Evolutionary conservation across 2,888 invertebrate species (phyloP), one percentile per base, ranked within the genome.

Genomic region (Cantharis rufa): DNA sequence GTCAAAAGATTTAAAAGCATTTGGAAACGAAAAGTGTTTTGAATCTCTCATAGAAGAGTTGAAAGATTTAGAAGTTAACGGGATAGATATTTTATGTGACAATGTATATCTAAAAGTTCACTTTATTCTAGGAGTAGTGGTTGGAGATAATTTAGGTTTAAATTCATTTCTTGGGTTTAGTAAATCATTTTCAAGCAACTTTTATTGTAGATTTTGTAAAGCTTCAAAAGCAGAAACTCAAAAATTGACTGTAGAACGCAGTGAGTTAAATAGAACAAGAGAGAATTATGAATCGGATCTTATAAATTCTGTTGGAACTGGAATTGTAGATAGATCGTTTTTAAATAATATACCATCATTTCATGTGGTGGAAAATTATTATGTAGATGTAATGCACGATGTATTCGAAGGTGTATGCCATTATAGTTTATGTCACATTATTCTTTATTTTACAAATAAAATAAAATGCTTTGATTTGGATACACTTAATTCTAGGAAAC

Each of bases 1-100:
- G 77, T 80, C 78, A 10, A 71, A 11, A 32, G 64, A 16, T n/a
- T 71, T 63, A 71, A 71, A 71, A 27, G 15, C 18, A 28, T 63
- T 63, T 71, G 71, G 71, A 10, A 63, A 70, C 5, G 61, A 70
- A 61, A 28, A 28, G n/a, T 28, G 32, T 13, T 71, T 71, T 63
- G 27, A 62, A 28, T 15, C 13, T 27, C 15, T 71, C 15, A 11
- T 71, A 16, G 27, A 63, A 63, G 63, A 63, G 15, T n/a, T 71
- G 1, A 28, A 15, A 21, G 71, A 71, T 24, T 63, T 71, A 63
- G 63, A 63, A 62, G n/a, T 63, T 15, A 71, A 28, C 15, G 63
- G 71, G 13, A 63, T 71, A 13, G 71, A 71, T 9, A 71, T 71
- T 63, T 24, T 13, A 63, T 16, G 15, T 13, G 24, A 15, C 13